Base-by-base conservation (phyloP, 2,888 invertebrate species). In the Parnassius apollo region DNA sequence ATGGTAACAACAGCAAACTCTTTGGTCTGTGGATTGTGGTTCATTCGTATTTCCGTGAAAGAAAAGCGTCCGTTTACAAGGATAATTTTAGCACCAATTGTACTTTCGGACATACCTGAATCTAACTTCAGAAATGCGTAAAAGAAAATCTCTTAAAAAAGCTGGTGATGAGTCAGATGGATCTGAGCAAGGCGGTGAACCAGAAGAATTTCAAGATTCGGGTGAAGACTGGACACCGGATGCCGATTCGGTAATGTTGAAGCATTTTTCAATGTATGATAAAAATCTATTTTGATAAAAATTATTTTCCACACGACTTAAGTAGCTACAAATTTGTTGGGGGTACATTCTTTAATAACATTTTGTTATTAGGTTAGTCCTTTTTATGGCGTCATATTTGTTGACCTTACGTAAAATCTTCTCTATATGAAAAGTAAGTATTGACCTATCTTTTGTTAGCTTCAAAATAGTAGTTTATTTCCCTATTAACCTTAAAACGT, bases 181-280 rank as follows among this genome's bases (percentile, higher is more conserved):
- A 42, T 91, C 91, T 9, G 91, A 89, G 74, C 83, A 78, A 66
- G 88, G 76, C 58, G 88, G 73, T 52, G 92, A 92, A 77, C 91
- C 91, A 67, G 92, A 92, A 86, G 92, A 92, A 74, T 92, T 92
- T 69, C 92, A 92, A 80, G 92, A 92, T 74, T 92, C 92, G 2
- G 92, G 92, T 53, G 92, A 92, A 81, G 92, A 92, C 82, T 92
- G 92, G 92, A 92, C 91, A 83, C 92, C 92, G 81, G 92, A 91
- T 74, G 92, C 91, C 75, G 91, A 90, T 81, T 71, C 90, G 76
- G 92, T 92, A 83, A 79, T 53, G 35, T 55, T 56, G 61, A 57
- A 35, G 35, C 35, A 4, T 35, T 35, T 25, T 35, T 35, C 7
- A 35, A 35, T 35, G 7, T 35, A 35, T 35, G 35, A 7, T 35